phyloP scores from a whole-genome alignment of 2,797 vertebrate genomes.

The Rhinella marina region DNA sequence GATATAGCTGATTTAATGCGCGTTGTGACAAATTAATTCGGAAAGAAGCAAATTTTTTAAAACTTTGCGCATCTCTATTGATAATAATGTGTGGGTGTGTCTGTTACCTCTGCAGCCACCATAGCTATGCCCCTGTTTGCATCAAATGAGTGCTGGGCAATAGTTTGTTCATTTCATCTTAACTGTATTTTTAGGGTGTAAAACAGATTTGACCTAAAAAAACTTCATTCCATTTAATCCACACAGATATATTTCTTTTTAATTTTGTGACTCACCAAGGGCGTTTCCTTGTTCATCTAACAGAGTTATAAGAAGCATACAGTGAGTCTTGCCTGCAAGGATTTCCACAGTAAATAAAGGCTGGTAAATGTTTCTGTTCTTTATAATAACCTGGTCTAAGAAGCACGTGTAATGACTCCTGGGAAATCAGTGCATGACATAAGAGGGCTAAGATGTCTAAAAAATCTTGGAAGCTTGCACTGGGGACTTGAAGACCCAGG shows the following conservation, averaged over 20 bases:
- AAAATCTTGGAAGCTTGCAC: constrained; percentile 26
- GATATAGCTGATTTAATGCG: too few species aligned
- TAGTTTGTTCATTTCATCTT: background rate
- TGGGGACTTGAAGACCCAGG: constrained; percentile 17
- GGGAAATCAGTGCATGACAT: constrained; percentile 47
- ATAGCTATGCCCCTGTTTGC: background rate
- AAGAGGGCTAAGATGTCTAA: constrained; percentile 29
- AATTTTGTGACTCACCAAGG: constrained; percentile 13
- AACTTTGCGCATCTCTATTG: too few species aligned
- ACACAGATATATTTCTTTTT: background rate
- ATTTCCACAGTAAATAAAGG: constrained; percentile 31
- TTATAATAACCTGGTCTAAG: background rate
- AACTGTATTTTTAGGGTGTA: background rate
- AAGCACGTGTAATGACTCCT: constrained; percentile 23
- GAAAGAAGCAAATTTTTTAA: too few species aligned
- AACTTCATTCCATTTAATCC: background rate
- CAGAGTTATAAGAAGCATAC: background rate
- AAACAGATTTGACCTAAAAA: background rate
- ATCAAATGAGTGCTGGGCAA: background rate
- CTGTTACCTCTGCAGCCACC: background rate
- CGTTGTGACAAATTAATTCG: too few species aligned
- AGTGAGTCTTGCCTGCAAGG: background rate
- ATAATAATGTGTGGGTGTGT: too few species aligned
- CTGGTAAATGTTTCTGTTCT: constrained; percentile 8
- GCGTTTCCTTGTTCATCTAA: background rate